Percentiles rank a stretch among this genome's conserved stretches.
These are phyloP conservation scores for Tringa solitaria DNA, from an alignment of 2,113 vertebrate genomes.

Conservation along the genomic window DNA sequence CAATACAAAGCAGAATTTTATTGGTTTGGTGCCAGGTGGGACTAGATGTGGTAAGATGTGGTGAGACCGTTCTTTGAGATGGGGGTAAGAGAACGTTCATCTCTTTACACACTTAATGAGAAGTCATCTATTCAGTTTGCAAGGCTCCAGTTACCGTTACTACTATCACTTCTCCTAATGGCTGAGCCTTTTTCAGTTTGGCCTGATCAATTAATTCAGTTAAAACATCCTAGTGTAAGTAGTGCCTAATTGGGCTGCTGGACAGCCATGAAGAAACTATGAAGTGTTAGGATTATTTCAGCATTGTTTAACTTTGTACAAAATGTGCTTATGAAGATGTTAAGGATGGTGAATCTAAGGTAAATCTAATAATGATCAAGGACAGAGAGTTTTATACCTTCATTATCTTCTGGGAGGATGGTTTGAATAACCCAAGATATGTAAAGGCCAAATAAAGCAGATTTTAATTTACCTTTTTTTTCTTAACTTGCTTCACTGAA, in stretches of 20 bases:
- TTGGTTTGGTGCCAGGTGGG: not conserved
- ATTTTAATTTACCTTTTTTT: not conserved
- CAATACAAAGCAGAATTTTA: not conserved
- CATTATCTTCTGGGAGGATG: not conserved
- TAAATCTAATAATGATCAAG: not conserved
- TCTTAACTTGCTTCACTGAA: not conserved
- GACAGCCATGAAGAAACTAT: not conserved
- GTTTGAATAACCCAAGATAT: not conserved
- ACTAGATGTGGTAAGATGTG: no score
- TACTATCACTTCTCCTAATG: accelerated
- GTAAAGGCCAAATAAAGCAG: not conserved
- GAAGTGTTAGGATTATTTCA: not conserved
- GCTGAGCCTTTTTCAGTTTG: not conserved
- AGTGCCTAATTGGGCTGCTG: not conserved
- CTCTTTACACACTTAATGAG: not conserved
- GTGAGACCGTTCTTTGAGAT: not conserved
- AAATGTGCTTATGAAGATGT: not conserved
- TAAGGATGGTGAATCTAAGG: not conserved
- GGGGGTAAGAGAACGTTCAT: not conserved
- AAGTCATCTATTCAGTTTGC: not conserved
- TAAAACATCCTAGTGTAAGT: not conserved
- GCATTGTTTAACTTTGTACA: not conserved
- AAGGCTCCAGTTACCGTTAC: not conserved
- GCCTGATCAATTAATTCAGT: not conserved
- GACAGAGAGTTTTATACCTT: not conserved